Evolutionary conservation across 2,888 invertebrate genomes (phyloP).

Genomic region (Microctonus brassicae): DNA sequence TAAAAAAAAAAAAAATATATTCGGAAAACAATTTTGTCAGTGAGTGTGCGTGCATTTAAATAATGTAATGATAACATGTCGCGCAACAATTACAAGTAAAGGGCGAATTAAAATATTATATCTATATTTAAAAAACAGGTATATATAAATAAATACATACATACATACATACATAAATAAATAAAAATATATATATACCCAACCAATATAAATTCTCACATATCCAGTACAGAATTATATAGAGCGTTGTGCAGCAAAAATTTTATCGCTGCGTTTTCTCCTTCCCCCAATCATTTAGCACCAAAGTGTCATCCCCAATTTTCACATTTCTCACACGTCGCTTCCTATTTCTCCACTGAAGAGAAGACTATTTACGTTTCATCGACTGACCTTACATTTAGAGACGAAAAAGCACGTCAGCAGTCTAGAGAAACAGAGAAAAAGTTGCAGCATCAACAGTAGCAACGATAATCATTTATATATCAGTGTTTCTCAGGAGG

Average conservation of each 20-base stretch:
- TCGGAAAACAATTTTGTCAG: constrained; percentile 10
- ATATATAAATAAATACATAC: not conserved
- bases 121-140: not conserved
- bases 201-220: constrained; percentile 15
- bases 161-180: not conserved
- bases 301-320: not conserved
- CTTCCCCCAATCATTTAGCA: not conserved
- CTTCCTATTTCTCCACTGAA: not conserved
- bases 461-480: constrained; percentile 63
- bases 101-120: constrained; percentile 10
- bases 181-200: constrained; percentile 1
- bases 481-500: constrained; percentile 51
- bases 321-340: not conserved
- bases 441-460: not conserved
- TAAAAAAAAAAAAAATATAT: constrained; percentile 17
- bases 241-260: not conserved
- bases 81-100: constrained; percentile 31
- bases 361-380: constrained; percentile 6
- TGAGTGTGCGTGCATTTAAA: not conserved
- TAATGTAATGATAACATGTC: constrained; percentile 20
- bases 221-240: constrained; percentile 5
- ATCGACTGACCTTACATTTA: constrained; percentile 9
- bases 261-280: not conserved
- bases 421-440: not conserved
- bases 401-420: not conserved